phyloP scores from a whole-genome alignment of 2,888 invertebrate genomes.

The Hartigia nigra region DNA sequence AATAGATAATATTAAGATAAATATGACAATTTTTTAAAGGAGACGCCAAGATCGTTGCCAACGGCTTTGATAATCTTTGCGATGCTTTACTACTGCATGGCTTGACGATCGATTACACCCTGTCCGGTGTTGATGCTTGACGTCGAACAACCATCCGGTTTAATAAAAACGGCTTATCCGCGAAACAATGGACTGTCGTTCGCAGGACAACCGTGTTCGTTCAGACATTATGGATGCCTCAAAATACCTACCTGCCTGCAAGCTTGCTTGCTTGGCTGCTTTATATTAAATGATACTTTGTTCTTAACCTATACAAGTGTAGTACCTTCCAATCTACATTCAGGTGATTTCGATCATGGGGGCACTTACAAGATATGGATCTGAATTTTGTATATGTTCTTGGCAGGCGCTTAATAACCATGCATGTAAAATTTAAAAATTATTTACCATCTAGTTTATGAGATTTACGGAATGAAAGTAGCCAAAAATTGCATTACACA shows the following conservation, averaged over 20 bases:
- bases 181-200: slow-evolving; percentile 59
- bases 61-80: background rate
- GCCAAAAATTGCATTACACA: too few relatives aligned
- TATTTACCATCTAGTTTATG: too few relatives aligned
- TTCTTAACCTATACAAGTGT: background rate
- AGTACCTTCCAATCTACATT: background rate
- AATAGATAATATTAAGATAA: too few relatives aligned
- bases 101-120: slow-evolving; percentile 29
- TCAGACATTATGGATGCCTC: slow-evolving; percentile 26
- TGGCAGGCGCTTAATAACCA: too few relatives aligned
- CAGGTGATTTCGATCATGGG: too few relatives aligned
- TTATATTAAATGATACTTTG: slow-evolving; percentile 2
- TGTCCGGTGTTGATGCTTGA: slow-evolving; percentile 37
- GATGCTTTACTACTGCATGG: background rate
- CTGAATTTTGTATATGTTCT: too few relatives aligned
- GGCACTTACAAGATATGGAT: too few relatives aligned
- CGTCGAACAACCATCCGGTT: slow-evolving; percentile 56
- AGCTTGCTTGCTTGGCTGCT: background rate
- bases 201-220: slow-evolving; percentile 40
- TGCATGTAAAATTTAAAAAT: too few relatives aligned
- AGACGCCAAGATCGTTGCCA: background rate
- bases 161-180: slow-evolving; percentile 61
- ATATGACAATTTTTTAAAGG: too few relatives aligned
- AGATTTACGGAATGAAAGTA: too few relatives aligned
- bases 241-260: slow-evolving; percentile 9